Percentiles rank a stretch among this genome's conserved stretches.
Evolutionary conservation across 2,797 vertebrate genomes (phyloP).

Genomic region (Caiman crocodilus): DNA sequence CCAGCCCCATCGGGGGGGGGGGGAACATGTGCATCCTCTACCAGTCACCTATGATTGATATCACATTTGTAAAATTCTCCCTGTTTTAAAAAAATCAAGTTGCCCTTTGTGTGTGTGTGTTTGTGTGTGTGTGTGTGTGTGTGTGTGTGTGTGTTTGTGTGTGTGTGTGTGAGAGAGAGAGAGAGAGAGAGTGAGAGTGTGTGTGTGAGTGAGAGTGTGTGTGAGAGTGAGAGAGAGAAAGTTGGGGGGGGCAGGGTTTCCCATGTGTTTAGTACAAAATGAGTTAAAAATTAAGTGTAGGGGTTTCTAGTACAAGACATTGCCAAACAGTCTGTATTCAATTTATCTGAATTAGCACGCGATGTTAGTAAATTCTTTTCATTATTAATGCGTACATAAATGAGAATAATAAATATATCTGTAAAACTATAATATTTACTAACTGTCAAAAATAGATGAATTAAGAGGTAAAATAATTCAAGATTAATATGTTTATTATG

Average conservation of each 20-base stretch:
- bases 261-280: background rate
- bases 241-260: background rate
- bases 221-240: background rate
- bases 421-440: background rate
- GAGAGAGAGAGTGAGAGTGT: background rate
- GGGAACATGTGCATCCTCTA: too few relatives aligned
- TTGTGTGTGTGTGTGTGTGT: too few relatives aligned
- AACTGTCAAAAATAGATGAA: background rate
- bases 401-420: background rate
- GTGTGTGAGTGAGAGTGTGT: background rate
- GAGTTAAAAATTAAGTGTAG: background rate
- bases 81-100: too few relatives aligned
- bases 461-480: background rate
- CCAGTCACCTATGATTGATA: too few relatives aligned
- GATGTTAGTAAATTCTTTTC: background rate
- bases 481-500: background rate
- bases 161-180: background rate
- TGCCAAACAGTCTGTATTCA: background rate
- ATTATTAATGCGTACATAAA: background rate
- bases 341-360: fast-evolving
- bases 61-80: too few relatives aligned
- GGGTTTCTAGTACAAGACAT: background rate
- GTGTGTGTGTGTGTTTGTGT: too few relatives aligned
- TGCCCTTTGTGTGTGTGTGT: too few relatives aligned
- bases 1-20: too few relatives aligned